Conservation (phyloP, 2,113 vertebrate species). For the Pygoscelis adeliae region DNA sequence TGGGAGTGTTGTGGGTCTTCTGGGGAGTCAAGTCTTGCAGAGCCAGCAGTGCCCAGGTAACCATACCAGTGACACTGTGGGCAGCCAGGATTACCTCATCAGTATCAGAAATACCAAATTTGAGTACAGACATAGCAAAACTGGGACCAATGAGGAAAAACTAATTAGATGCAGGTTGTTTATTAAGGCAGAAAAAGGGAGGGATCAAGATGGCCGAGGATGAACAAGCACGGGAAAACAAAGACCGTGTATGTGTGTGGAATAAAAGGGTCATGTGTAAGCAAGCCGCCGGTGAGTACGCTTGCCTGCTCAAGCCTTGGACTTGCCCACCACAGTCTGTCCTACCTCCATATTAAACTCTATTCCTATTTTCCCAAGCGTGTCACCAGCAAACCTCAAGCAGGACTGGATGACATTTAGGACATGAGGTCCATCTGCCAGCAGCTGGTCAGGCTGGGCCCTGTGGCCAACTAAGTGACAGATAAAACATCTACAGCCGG, state of each 20-base stretch:
- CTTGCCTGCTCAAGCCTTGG: neutral
- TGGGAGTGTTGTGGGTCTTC: neutral
- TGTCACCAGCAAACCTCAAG: neutral
- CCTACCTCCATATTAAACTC: neutral
- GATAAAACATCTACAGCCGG: neutral
- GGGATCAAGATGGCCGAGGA: neutral
- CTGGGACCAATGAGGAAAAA: neutral
- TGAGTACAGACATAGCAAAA: neutral
- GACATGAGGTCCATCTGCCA: neutral
- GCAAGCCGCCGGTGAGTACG: no score
- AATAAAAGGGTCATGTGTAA: neutral
- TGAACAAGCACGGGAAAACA: neutral
- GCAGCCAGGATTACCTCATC: neutral
- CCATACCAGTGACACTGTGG: neutral
- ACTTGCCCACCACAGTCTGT: neutral
- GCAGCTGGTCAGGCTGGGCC: neutral
- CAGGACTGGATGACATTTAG: neutral
- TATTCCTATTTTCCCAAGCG: fast-evolving
- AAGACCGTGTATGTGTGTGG: neutral
- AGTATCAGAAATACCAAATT: neutral
- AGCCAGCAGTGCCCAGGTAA: neutral
- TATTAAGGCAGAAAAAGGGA: neutral
- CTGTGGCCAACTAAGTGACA: neutral
- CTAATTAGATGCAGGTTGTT: neutral
- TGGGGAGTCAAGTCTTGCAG: neutral